Evolutionary conservation across 1,140 invertebrate species (phyloP).

Genomic region (Cotesia typhae): DNA sequence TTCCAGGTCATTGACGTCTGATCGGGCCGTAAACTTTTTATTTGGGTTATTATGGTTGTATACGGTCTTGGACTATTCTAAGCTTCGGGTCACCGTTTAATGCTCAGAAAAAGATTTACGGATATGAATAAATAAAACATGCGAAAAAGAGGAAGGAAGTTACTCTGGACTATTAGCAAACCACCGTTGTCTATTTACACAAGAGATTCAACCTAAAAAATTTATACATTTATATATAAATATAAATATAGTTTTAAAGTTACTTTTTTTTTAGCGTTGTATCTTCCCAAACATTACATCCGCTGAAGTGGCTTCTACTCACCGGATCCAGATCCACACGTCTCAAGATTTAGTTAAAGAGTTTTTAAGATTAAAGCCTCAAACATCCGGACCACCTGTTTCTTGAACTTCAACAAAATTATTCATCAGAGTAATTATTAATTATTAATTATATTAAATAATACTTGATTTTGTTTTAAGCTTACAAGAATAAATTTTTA

Average conservation of each 20-base stretch:
- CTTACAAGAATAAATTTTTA: no score
- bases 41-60: not conserved
- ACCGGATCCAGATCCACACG: slow-evolving; percentile 18
- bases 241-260: not conserved
- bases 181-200: slow-evolving; percentile 54
- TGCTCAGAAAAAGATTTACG: not conserved
- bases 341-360: slow-evolving; percentile 9
- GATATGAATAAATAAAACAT: not conserved
- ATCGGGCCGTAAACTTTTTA: not conserved
- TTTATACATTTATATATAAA: no score
- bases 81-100: no score
- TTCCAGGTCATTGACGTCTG: slow-evolving; percentile 32
- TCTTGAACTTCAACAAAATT: not conserved
- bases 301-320: slow-evolving; percentile 47
- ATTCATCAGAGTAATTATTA: slow-evolving; percentile 10
- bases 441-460: not conserved
- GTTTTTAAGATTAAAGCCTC: slow-evolving; percentile 2
- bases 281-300: slow-evolving; percentile 56
- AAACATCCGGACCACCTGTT: slow-evolving; percentile 35
- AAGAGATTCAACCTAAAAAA: slow-evolving; percentile 25
- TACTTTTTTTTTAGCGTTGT: slow-evolving; percentile 36
- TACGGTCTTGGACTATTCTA: not conserved
- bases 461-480: no score
- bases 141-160: slow-evolving; percentile 14
- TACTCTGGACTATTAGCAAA: slow-evolving; percentile 24